These are phyloP conservation scores for Mobula birostris DNA, from an alignment of 2,113 vertebrate genomes.

Conservation along the genomic window DNA sequence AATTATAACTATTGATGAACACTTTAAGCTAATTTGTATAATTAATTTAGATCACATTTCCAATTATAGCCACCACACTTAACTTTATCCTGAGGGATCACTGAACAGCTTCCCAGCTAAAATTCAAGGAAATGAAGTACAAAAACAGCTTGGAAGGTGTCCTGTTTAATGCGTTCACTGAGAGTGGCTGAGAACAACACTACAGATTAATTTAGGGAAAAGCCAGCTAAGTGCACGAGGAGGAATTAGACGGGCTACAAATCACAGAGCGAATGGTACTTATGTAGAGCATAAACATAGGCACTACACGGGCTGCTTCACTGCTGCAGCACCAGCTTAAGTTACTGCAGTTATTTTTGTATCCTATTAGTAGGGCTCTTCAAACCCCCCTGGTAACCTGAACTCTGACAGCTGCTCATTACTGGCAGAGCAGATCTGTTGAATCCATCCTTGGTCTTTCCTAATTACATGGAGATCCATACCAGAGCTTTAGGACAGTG, in stretches of 20 bases:
- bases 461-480: slow-evolving; percentile 17
- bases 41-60: neutral
- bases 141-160: neutral
- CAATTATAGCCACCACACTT: neutral
- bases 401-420: slow-evolving; percentile 19
- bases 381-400: slow-evolving; percentile 9
- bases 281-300: neutral
- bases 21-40: neutral
- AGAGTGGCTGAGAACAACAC: neutral
- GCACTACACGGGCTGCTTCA: neutral
- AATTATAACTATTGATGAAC: neutral
- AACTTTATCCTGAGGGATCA: neutral
- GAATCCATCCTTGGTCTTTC: neutral
- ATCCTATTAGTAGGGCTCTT: neutral
- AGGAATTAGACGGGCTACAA: neutral
- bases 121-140: neutral
- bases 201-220: neutral
- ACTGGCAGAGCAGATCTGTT: slow-evolving; percentile 18
- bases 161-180: neutral
- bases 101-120: neutral
- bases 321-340: neutral
- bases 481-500: neutral
- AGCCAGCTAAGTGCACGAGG: neutral
- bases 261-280: neutral
- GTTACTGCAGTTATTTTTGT: slow-evolving; percentile 27